Evolutionary conservation across 92 coral and sea anemone genomes (phyloP).

Genomic region (Palythoa heliodiscus): DNA sequence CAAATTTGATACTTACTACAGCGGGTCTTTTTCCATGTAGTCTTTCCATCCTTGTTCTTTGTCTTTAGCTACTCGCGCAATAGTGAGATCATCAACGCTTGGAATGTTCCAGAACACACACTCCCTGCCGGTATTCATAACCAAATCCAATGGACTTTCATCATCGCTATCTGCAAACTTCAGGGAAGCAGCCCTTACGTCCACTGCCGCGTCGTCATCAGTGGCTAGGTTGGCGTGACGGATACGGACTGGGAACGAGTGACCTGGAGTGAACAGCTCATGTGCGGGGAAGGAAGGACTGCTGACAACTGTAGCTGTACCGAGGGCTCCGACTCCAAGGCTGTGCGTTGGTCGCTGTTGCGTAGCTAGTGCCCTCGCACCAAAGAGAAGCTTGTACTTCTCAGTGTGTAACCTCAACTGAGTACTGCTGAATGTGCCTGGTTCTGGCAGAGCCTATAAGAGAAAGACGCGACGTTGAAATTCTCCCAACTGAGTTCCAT

Average conservation of each 20-base stretch:
- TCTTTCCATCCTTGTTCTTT: neutral
- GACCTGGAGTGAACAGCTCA: conserved; percentile 49
- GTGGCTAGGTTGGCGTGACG: conserved; percentile 37
- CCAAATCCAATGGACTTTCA: conserved; percentile 49
- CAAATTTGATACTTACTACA: neutral
- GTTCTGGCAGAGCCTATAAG: conserved; percentile 21
- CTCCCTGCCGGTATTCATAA: conserved; percentile 56
- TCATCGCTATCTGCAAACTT: conserved; percentile 54
- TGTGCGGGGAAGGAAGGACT: conserved; percentile 45
- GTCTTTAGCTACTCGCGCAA: neutral
- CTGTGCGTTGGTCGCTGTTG: conserved; percentile 43
- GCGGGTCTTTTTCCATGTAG: neutral
- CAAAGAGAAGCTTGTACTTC: conserved; percentile 44
- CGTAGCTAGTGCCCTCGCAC: conserved; percentile 10
- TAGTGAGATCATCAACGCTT: conserved; percentile 32
- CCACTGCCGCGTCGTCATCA: conserved; percentile 47
- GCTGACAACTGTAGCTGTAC: conserved; percentile 41
- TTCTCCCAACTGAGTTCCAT: no score
- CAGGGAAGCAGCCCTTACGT: conserved; percentile 42
- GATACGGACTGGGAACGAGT: conserved; percentile 48
- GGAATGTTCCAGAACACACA: conserved; percentile 39
- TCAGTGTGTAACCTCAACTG: conserved; percentile 23
- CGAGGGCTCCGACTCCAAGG: conserved; percentile 42
- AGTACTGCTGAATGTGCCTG: conserved; percentile 29
- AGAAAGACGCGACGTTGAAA: neutral